Evolutionary conservation across 1,140 invertebrate species (phyloP).

Genomic region (Sycobia sp.): DNA sequence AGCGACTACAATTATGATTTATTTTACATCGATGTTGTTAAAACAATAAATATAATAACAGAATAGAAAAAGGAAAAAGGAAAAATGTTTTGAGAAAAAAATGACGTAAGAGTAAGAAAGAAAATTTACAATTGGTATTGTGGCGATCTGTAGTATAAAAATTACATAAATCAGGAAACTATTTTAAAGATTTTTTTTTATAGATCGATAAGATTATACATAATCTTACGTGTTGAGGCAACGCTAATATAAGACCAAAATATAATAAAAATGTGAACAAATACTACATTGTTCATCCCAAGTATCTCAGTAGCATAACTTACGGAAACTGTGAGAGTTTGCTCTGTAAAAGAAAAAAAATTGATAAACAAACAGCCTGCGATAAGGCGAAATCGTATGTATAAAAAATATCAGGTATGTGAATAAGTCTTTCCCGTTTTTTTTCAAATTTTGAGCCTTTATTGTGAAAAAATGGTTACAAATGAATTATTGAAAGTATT

Average conservation of each 20-base stretch:
- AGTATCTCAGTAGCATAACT: constrained; percentile 2
- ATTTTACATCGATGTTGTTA: constrained; percentile 51
- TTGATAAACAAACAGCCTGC: background rate
- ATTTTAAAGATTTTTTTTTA: constrained; percentile 32
- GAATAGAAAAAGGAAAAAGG: constrained; percentile 35
- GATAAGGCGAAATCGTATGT: background rate
- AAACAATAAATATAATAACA: constrained; percentile 34
- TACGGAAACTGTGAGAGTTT: constrained; percentile 15
- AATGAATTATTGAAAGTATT: no score
- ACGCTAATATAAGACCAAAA: constrained; percentile 19
- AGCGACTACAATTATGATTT: constrained; percentile 50
- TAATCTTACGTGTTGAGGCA: constrained; percentile 37
- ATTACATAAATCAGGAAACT: constrained; percentile 31
- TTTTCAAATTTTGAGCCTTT: no score
- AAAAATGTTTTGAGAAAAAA: constrained; percentile 8
- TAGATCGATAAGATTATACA: constrained; percentile 37
- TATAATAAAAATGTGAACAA: background rate
- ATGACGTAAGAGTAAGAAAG: constrained; percentile 32
- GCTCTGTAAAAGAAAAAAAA: background rate
- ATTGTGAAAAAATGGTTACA: no score
- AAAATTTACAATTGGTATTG: constrained; percentile 5
- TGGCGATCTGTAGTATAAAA: constrained; percentile 19
- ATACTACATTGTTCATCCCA: background rate
- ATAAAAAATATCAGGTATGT: no score
- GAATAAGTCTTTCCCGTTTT: no score